Base-by-base conservation (phyloP, 2,888 invertebrate genomes). In the Sarcophaga caerulescens region DNA sequence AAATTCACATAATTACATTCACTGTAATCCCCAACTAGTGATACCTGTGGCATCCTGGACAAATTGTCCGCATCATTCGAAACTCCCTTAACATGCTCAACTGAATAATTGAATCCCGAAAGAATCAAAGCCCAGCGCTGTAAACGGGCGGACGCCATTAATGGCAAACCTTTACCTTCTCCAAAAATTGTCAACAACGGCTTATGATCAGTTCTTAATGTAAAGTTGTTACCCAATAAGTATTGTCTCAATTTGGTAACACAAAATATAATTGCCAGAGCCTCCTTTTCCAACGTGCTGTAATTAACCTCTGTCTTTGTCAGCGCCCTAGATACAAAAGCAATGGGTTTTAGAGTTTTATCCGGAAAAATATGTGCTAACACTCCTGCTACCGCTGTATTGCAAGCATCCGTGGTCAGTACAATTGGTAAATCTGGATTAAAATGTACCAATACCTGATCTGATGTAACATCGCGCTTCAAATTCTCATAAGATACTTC, bases 101-200 rank as follows among this genome's bases (percentile, higher is more conserved):
- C 81, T 23, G 19, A 74, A 45, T 87, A 88, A n/a, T 86, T 66
- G 23, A 88, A 88, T 76, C 82, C 87, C 5, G 85, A 83, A n/a
- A 85, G 65, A 59, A 87, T 84, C 19, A 83, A 78, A 19, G 87
- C 81, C 65, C 85, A 86, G 35, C 85, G 83, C 35, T 87, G 77
- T 45, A 88, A 65, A 45, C 87, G 23, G 44, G 79, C 81, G 0
- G 86, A 84, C 62, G 87, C 85, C 71, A 86, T 76, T 47, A 82
- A 63, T 19, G 87, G 86, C 47, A 84, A 25, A 25, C 25, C 25
- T 25, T 25, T 25, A 25, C 25, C 25, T 25, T 25, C 25, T 25
- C 25, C 25, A 25, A 25, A 25, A 25, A 25, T 4, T 25, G 25
- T 25, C 25, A 25, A 25, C 25, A 25, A 25, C 4, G 52, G 52